Percentiles rank a stretch among this genome's conserved stretches.
These are phyloP conservation scores for Peromyscus eremicus DNA, from an alignment of 2,797 vertebrate species.

Conservation along the genomic window DNA sequence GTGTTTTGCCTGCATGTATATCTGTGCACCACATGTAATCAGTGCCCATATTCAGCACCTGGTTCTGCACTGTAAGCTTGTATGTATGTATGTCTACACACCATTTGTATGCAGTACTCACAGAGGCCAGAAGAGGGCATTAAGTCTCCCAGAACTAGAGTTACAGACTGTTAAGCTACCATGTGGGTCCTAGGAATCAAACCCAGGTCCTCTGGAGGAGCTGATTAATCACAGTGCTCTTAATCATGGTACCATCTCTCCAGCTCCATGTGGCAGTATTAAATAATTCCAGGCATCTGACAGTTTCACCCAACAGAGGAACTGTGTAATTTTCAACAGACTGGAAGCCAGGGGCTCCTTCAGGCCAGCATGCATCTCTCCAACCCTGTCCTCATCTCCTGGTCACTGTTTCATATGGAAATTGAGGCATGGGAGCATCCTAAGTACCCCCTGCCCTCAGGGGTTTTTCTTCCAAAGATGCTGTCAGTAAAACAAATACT, in stretches of 20 bases:
- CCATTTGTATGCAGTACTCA: background rate
- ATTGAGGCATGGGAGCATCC: too few relatives aligned
- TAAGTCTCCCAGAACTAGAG: background rate
- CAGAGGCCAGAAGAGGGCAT: background rate
- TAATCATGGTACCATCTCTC: background rate
- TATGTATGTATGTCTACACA: background rate
- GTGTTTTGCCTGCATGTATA: background rate
- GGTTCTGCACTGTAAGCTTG: background rate
- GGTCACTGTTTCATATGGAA: background rate
- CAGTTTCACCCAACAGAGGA: slow-evolving; percentile 55
- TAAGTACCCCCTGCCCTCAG: background rate
- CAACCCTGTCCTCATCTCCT: background rate
- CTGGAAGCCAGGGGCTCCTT: background rate
- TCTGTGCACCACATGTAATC: background rate
- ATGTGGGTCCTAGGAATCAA: background rate
- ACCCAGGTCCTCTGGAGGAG: background rate
- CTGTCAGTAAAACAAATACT: slow-evolving; percentile 81
- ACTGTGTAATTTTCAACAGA: slow-evolving; percentile 69
- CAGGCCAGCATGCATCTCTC: slow-evolving; percentile 5
- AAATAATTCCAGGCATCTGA: slow-evolving; percentile 68
- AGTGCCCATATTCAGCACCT: background rate
- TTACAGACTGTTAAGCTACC: background rate
- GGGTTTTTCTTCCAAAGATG: slow-evolving; percentile 82
- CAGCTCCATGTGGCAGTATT: background rate
- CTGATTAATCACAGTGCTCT: too few relatives aligned